Conservation (phyloP, 2,113 vertebrate species). For the Ciconia stormi region DNA sequence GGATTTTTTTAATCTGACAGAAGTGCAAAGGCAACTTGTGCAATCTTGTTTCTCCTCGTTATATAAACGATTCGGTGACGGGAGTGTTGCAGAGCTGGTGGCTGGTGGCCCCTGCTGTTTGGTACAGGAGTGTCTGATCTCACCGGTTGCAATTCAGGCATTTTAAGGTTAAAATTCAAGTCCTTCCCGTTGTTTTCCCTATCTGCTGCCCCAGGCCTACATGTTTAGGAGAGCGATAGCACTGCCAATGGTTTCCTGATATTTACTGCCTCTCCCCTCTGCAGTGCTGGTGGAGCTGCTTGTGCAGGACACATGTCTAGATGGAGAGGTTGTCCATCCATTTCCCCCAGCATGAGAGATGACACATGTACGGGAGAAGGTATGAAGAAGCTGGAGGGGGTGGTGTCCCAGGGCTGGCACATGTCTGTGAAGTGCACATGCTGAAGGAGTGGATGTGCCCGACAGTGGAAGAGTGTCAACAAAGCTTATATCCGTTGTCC, state of each 20-base stretch:
- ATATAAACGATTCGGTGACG: fast-evolving
- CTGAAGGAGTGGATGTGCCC: background rate
- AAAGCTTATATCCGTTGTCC: too few species aligned
- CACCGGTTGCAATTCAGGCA: background rate
- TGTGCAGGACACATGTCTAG: background rate
- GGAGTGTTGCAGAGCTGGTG: background rate
- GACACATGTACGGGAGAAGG: background rate
- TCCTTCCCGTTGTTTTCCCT: background rate
- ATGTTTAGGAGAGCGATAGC: too few species aligned
- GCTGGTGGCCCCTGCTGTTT: background rate
- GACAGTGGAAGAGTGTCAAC: too few species aligned
- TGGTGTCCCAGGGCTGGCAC: background rate
- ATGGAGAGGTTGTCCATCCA: background rate
- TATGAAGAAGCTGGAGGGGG: background rate
- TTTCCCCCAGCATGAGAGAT: background rate
- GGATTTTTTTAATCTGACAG: background rate
- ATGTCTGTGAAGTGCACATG: background rate
- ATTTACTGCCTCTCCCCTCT: background rate
- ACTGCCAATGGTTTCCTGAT: background rate
- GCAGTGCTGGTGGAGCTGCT: background rate
- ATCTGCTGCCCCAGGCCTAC: background rate
- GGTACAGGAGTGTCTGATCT: background rate
- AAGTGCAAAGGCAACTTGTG: background rate
- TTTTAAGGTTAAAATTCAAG: background rate
- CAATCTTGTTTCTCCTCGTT: background rate